phyloP scores from a whole-genome alignment of 2,113 vertebrate genomes.

The Atherinomorus stipes region DNA sequence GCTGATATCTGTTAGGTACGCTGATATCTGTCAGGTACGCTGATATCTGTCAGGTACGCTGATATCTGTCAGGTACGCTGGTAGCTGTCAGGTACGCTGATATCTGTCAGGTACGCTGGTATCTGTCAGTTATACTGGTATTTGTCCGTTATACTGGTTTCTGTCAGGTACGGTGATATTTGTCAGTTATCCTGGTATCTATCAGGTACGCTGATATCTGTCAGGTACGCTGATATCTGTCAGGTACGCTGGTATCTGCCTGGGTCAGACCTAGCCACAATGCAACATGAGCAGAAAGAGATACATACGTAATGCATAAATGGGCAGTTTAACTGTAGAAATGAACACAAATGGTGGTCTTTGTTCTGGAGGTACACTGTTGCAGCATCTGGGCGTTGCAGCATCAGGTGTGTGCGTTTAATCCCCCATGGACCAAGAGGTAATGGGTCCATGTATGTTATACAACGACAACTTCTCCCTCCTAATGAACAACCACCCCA shows the following conservation, averaged over 20 bases:
- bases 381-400: not conserved
- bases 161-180: too few species aligned
- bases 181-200: too few species aligned
- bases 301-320: conserved; percentile 37
- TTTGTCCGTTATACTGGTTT: too few species aligned
- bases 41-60: too few species aligned
- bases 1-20: too few species aligned
- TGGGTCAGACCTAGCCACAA: conserved; percentile 32
- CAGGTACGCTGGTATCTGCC: conserved; percentile 4
- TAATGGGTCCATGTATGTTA: conserved; percentile 61
- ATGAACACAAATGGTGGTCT: conserved; percentile 50
- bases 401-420: conserved; percentile 27
- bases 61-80: conserved; percentile 10
- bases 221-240: too few species aligned
- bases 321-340: conserved; percentile 47
- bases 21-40: conserved; percentile 4
- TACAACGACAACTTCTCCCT: conserved; percentile 29
- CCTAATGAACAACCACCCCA: conserved; percentile 55
- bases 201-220: conserved; percentile 10
- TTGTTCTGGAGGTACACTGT: not conserved
- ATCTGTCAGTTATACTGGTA: conserved; percentile 2
- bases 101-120: too few species aligned
- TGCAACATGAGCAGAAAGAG: conserved; percentile 8
- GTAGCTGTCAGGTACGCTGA: conserved; percentile 5
- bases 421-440: conserved; percentile 46